Base-by-base conservation (phyloP, 2,113 vertebrate species). In the Ivindomyrus marchei region DNA sequence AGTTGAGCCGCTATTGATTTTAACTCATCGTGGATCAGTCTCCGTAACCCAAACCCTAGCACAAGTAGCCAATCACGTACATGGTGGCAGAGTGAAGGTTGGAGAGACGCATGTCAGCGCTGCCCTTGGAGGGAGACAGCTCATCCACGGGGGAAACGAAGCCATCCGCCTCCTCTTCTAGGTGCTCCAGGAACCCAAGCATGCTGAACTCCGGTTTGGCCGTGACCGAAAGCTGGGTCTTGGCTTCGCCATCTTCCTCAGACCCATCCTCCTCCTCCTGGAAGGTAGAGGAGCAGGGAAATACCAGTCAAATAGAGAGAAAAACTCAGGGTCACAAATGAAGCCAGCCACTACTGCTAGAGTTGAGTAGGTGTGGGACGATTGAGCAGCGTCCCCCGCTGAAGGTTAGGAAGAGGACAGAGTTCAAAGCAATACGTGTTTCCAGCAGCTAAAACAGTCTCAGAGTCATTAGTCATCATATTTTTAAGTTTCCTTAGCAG, bases 91-190 rank as follows among this genome's bases (percentile, higher is more conserved):
- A 96, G 90, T 99, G 98, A 89, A 99, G 96, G 92, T 98, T 99
- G 77, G 98, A 98, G 90, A 99, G 96, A 36, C 96, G 96, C 91
- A 97, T 97, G 91, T 99, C 98, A 2, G 95, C 97, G 70, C 91
- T 96, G 95, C 94, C 96, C 92, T 95, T 96, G 42, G 97, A 95
- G 1, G 97, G 96, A 0, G 97, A 95, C 45, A 97, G 96, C 1
- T 99, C 98, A 17, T 99, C 98, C 92, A 98, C 96, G 0, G 98
- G 98, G 0, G 98, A 99, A 90, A 99, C 97, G 91, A 99, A 99
- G 10, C 97, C 97, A 0, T 99, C 98, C 8, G 93, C 92, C 1
- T 98, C 97, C 66, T 98, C 98, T 36, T 99, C 98, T 19, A 97
- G 93, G 46, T 97, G 97, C 90, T 99, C 97, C 93, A 98, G 95